These are phyloP conservation scores for Agapornis roseicollis DNA, from an alignment of 2,113 vertebrate species.

Conservation along the genomic window DNA sequence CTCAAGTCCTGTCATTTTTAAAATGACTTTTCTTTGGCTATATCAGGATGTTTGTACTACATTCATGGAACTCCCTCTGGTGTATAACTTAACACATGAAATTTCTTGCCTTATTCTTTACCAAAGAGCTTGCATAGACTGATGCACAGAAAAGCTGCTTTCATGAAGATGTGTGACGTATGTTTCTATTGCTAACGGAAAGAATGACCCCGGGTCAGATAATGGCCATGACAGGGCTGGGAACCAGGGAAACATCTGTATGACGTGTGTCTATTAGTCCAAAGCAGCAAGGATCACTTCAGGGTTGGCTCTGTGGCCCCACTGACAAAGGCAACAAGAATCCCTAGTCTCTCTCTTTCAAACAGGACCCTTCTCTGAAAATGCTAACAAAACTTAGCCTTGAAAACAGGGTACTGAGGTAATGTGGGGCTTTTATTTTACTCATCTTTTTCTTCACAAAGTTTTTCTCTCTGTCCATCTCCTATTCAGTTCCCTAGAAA, in stretches of 20 bases:
- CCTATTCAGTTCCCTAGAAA: background rate
- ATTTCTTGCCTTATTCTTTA: conserved; percentile 62
- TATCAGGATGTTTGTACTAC: conserved; percentile 69
- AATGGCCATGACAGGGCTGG: background rate
- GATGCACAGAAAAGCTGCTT: conserved; percentile 40
- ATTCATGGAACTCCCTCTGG: conserved; percentile 79
- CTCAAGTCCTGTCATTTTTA: conserved; percentile 53
- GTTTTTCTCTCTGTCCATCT: background rate
- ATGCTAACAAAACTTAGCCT: background rate
- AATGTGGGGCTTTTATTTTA: background rate
- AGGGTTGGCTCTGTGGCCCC: background rate
- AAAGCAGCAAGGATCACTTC: background rate
- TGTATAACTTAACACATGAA: conserved; percentile 77
- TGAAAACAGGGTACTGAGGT: background rate
- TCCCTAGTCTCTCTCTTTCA: background rate
- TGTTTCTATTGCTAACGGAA: conserved; percentile 62
- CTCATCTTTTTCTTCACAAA: background rate
- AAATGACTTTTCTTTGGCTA: conserved; percentile 72
- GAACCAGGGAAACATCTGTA: background rate
- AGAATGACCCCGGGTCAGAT: background rate
- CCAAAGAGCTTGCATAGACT: background rate
- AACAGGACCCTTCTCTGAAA: background rate
- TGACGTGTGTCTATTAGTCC: background rate
- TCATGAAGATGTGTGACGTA: conserved; percentile 23
- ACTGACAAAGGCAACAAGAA: background rate